Conservation (phyloP, 2,888 invertebrate species). For the Tethea ocularis region DNA sequence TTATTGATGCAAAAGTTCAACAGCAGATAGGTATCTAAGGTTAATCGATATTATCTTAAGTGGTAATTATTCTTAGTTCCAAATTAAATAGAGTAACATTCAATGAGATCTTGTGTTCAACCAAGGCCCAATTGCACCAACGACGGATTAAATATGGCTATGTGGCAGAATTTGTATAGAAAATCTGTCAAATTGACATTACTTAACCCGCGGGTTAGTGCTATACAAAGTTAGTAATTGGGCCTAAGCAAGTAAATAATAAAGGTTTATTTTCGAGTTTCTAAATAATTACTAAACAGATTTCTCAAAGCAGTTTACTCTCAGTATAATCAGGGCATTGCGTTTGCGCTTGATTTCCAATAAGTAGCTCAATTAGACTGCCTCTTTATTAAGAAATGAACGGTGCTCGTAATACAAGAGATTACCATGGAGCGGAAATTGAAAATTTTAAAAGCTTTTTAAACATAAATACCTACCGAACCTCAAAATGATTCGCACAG, state of each 20-base stretch:
- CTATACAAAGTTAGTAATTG: too few species aligned
- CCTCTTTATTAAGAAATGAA: not conserved
- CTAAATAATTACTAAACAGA: not conserved
- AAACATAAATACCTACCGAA: not conserved
- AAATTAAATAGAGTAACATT: too few species aligned
- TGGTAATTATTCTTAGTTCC: too few species aligned
- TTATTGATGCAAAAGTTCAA: too few species aligned
- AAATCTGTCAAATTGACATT: too few species aligned
- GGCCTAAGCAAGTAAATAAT: not conserved
- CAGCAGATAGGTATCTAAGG: too few species aligned
- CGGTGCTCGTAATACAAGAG: not conserved
- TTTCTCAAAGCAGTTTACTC: not conserved
- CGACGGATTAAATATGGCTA: too few species aligned
- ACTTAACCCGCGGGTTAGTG: too few species aligned
- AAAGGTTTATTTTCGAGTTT: not conserved
- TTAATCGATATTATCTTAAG: too few species aligned
- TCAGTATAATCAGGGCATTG: not conserved
- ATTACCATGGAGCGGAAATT: constrained; percentile 1
- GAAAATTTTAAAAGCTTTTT: not conserved
- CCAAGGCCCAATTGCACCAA: too few species aligned
- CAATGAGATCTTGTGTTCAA: too few species aligned
- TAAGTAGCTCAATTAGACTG: not conserved
- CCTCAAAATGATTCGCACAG: not conserved
- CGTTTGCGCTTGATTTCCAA: not conserved
- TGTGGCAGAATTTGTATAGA: too few species aligned